Evolutionary conservation across 2,888 invertebrate species (phyloP).

Genomic region (Meandrusa payeni): DNA sequence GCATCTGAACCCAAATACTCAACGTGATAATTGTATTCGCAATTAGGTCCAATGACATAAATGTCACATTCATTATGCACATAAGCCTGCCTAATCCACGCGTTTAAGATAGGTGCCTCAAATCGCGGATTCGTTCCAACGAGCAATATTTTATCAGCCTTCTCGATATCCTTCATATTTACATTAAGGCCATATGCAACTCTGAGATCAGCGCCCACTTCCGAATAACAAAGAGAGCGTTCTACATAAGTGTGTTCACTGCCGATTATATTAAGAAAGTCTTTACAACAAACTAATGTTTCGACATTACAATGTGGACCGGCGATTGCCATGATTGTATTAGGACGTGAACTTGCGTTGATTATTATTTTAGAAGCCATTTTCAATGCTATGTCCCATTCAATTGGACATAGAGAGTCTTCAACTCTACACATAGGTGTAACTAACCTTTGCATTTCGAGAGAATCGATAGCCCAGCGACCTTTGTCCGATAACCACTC

Average conservation of each 20-base stretch:
- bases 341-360: conserved; percentile 79
- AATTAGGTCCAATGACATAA: conserved; percentile 91
- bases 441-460: conserved; percentile 96
- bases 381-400: conserved; percentile 96
- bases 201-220: conserved; percentile 48
- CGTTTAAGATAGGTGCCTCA: conserved; percentile 97
- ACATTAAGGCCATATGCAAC: conserved; percentile 59
- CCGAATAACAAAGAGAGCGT: conserved; percentile 43
- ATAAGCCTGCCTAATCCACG: conserved; percentile 95
- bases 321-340: conserved; percentile 67
- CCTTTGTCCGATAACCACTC: conserved; percentile 99
- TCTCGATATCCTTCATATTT: conserved; percentile 86
- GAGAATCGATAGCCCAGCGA: conserved; percentile 97
- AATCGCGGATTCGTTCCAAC: conserved; percentile 98
- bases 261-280: conserved; percentile 59
- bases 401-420: conserved; percentile 87
- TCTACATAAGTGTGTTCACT: conserved; percentile 59
- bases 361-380: conserved; percentile 83
- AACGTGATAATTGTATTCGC: conserved; percentile 91
- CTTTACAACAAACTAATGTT: conserved; percentile 64
- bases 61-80: conserved; percentile 93
- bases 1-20: conserved; percentile 46
- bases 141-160: conserved; percentile 92
- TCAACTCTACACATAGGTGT: conserved; percentile 92
- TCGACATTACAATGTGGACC: conserved; percentile 65